Conservation (phyloP, 2,888 invertebrate species). For the Augochlorella aurata region DNA sequence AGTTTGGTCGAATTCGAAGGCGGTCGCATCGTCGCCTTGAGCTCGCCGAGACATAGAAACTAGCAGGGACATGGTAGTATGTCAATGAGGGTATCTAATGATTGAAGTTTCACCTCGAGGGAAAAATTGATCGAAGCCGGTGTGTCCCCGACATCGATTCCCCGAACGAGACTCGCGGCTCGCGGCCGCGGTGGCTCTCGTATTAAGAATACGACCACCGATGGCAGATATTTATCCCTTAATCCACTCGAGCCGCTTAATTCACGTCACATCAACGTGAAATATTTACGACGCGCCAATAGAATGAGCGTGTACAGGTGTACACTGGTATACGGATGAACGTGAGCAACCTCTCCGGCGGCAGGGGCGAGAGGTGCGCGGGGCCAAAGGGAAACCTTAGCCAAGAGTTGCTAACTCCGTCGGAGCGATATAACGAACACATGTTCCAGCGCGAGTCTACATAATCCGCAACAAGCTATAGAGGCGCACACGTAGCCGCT, state of each 20-base stretch:
- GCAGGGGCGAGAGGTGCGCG: slow-evolving; percentile 40
- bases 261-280: slow-evolving; percentile 79
- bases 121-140: slow-evolving; percentile 1
- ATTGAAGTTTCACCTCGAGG: not conserved
- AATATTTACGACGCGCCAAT: slow-evolving; percentile 77
- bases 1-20: not conserved
- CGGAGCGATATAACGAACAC: slow-evolving; percentile 80
- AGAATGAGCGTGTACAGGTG: slow-evolving; percentile 10
- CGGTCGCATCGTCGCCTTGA: not conserved
- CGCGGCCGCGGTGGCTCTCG: slow-evolving; percentile 18
- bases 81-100: not conserved
- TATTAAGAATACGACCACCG: slow-evolving; percentile 62
- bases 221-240: slow-evolving; percentile 68
- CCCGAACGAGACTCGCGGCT: not conserved
- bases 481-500: slow-evolving; percentile 47
- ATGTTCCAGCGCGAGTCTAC: slow-evolving; percentile 78
- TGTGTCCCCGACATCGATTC: slow-evolving; percentile 37
- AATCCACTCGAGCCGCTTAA: slow-evolving; percentile 80
- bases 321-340: slow-evolving; percentile 22
- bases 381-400: slow-evolving; percentile 73
- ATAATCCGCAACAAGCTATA: slow-evolving; percentile 78
- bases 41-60: not conserved
- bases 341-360: slow-evolving; percentile 30
- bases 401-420: slow-evolving; percentile 77
- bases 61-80: not conserved